Base-by-base conservation (phyloP, 1,140 invertebrate genomes). In the Meloidogyne hapla region DNA sequence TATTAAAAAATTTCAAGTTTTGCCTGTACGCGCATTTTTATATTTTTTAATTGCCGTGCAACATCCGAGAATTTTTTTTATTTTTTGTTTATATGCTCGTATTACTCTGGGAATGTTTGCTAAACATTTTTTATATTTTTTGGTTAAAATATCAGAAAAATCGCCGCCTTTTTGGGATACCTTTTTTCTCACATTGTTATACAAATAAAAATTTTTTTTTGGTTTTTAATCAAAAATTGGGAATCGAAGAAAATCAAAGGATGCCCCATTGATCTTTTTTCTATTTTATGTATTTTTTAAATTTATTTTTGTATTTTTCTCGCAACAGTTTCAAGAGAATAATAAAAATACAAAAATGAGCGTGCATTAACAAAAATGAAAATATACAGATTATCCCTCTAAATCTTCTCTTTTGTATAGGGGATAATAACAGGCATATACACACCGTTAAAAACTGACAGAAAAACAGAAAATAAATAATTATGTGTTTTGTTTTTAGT, bases 401-500 rank as follows among this genome's bases (percentile, higher is more conserved):
- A 33, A 33, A 33, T 33, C n/a, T n/a, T 56, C n/a, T n/a, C 18
- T 56, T 8, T n/a, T 56, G 1, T 56, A n/a, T 5, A 13, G n/a
- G 6, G 48, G 48, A 21, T 56, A 56, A 56, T 56, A 56, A 56
- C 48, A 56, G 48, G n/a, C 18, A 56, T n/a, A 18, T 48, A 48
- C 45, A 5, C 15, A 33, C 33, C 33, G 33, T 33, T 33, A 33
- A 33, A 33, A 33, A 33, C 33, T 33, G 33, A 4, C 33, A 33
- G 33, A 33, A 33, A 8, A 56, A 56, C 18, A 56, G 13, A 45
- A 56, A 56, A 21, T n/a, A 56, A 56, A 56, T 56, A 56, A 56
- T 56, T 56, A 56, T 56, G 48, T 56, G 48, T 56, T 56, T 56
- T 56, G 48, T 5, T 56, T 56, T 56, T 56, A n/a, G n/a, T n/a